A percentile compares a stretch with the other conserved stretches of the same genome.
Conservation (phyloP, 2,113 vertebrate species). For the Ictidomys tridecemlineatus region DNA sequence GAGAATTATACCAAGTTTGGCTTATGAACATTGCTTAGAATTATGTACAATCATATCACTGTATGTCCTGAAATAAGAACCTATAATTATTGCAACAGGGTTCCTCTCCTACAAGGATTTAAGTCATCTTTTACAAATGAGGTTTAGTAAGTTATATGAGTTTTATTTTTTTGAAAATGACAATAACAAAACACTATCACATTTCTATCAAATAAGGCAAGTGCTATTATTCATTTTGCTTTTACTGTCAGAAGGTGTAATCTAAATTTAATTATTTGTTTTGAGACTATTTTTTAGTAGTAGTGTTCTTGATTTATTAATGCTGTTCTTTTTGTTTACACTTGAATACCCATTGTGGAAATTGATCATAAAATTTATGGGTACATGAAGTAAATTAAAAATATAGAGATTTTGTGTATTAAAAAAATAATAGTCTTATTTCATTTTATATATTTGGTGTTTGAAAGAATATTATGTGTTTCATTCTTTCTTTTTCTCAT, state of each 20-base stretch:
- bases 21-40: too few relatives aligned
- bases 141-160: too few relatives aligned
- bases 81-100: too few relatives aligned
- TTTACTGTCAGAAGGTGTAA: not conserved
- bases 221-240: not conserved
- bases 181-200: not conserved
- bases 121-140: too few relatives aligned
- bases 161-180: too few relatives aligned
- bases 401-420: conserved; percentile 20
- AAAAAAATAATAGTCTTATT: not conserved
- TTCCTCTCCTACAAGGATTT: too few relatives aligned
- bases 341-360: not conserved
- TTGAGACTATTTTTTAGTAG: not conserved
- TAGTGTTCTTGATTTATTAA: not conserved
- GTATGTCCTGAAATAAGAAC: too few relatives aligned
- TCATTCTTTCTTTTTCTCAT: conserved; percentile 77
- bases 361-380: not conserved
- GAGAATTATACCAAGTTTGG: too few relatives aligned
- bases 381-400: not conserved
- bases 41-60: too few relatives aligned
- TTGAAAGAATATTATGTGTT: conserved; percentile 43
- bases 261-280: conserved; percentile 24
- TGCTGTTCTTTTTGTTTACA: conserved; percentile 12
- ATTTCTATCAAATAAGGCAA: conserved; percentile 1
- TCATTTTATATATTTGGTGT: not conserved